Evolutionary conservation across 2,888 invertebrate genomes (phyloP).

Genomic region (Anaspis maculata): DNA sequence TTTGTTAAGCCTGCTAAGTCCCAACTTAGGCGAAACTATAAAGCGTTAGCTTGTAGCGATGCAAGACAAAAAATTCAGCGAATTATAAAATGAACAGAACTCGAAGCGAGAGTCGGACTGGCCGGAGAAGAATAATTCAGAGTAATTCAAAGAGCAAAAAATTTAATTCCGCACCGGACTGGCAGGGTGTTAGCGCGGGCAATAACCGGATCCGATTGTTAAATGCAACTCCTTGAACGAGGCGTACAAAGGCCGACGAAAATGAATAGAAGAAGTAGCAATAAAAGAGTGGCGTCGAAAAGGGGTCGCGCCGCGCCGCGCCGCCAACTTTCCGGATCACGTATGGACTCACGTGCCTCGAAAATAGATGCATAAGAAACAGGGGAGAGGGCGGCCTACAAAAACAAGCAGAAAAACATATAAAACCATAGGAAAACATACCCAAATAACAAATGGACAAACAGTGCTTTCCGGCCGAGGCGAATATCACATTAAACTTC

Average conservation of each 20-base stretch:
- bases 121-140: no score
- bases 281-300: slow-evolving; percentile 8
- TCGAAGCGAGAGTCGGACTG: no score
- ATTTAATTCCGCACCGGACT: background rate
- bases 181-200: background rate
- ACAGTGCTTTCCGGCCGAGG: slow-evolving; percentile 18
- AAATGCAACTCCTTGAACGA: background rate
- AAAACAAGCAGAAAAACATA: slow-evolving; percentile 22
- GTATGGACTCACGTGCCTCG: slow-evolving; percentile 21
- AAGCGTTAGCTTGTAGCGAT: no score
- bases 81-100: no score
- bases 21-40: no score
- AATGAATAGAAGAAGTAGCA: slow-evolving; percentile 15
- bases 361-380: slow-evolving; percentile 24
- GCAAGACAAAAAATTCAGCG: no score
- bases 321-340: no score
- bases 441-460: slow-evolving; percentile 16
- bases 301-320: no score
- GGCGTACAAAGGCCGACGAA: slow-evolving; percentile 7
- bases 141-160: no score
- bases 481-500: slow-evolving; percentile 21
- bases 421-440: slow-evolving; percentile 19
- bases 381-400: slow-evolving; percentile 10
- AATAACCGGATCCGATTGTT: background rate
- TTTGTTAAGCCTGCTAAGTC: no score